These are phyloP conservation scores for Phengaris alcon DNA, from an alignment of 2,888 invertebrate species.

Conservation along the genomic window DNA sequence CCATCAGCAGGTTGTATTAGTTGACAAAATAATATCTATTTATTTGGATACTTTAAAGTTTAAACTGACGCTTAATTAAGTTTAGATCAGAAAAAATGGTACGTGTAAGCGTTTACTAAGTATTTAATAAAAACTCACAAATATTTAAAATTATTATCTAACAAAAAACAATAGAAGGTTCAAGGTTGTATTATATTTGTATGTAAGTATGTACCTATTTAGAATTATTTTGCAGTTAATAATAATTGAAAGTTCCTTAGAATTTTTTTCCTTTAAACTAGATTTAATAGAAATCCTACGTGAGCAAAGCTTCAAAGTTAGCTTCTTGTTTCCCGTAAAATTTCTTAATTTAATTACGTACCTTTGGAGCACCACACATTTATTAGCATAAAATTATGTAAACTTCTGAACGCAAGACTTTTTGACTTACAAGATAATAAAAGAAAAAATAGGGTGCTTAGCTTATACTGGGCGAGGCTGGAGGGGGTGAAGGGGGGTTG, in stretches of 20 bases:
- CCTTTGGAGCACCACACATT: not conserved
- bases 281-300: not conserved
- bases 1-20: not conserved
- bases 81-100: too few species aligned
- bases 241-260: too few species aligned
- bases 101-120: too few species aligned
- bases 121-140: too few species aligned
- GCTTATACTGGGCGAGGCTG: slow-evolving; percentile 49
- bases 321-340: not conserved
- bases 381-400: slow-evolving; percentile 6
- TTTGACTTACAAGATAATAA: slow-evolving; percentile 57
- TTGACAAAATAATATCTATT: too few species aligned
- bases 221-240: too few species aligned
- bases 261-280: not conserved
- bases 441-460: slow-evolving; percentile 66
- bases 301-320: not conserved
- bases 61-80: too few species aligned
- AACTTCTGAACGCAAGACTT: slow-evolving; percentile 24
- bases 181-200: not conserved
- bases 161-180: not conserved
- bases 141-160: not conserved
- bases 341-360: not conserved
- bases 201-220: too few species aligned
- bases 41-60: too few species aligned
- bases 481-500: slow-evolving; percentile 56